Evolutionary conservation across 2,113 vertebrate genomes (phyloP).

Genomic region (Hippocampus comes): DNA sequence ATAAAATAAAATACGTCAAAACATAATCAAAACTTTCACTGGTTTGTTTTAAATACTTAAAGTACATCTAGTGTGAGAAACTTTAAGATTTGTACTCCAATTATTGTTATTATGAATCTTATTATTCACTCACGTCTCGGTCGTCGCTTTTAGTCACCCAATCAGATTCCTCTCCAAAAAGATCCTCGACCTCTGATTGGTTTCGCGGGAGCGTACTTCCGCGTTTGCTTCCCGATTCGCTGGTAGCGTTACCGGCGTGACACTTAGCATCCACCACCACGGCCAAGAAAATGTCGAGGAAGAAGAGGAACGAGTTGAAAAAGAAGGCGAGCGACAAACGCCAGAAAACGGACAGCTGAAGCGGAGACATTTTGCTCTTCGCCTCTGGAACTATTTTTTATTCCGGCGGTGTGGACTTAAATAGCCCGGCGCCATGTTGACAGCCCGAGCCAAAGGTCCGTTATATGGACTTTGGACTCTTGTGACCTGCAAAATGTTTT

Average conservation of each 20-base stretch:
- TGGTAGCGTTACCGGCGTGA: constrained; percentile 24
- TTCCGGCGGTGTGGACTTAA: neutral
- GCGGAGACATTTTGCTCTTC: constrained; percentile 42
- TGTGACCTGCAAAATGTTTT: neutral
- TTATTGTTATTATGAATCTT: neutral
- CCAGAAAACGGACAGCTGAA: constrained; percentile 62
- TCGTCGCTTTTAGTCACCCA: constrained; percentile 16
- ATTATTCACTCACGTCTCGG: constrained; percentile 33
- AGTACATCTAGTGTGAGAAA: neutral
- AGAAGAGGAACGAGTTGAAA: constrained; percentile 58
- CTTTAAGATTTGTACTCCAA: neutral
- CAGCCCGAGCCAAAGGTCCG: neutral
- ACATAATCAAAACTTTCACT: neutral
- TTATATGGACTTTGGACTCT: constrained; percentile 9
- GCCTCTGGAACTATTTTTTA: neutral
- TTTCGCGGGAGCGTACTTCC: neutral
- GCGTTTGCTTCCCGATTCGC: rapidly evolving
- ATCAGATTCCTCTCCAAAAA: neutral
- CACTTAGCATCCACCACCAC: constrained; percentile 12
- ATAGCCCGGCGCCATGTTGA: constrained; percentile 1
- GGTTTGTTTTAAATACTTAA: neutral
- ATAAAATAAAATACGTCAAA: neutral
- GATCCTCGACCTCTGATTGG: constrained; percentile 33
- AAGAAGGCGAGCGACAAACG: constrained; percentile 52
- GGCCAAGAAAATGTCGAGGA: constrained; percentile 51